Conservation (phyloP, 2,888 invertebrate genomes). For the Lepidocyrtinus sp. region DNA sequence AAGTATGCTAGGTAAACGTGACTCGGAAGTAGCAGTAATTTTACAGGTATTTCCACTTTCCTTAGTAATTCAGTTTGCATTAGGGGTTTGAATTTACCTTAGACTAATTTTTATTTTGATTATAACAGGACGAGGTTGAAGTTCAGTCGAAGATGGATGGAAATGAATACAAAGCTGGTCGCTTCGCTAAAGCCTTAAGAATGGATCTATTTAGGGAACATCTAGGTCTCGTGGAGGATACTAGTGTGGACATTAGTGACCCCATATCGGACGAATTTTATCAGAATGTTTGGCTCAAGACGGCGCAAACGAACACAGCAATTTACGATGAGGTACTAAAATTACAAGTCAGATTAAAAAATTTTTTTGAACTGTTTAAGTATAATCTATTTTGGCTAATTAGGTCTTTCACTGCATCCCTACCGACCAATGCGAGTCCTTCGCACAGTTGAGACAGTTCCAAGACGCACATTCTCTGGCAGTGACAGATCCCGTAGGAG, state of each 20-base stretch:
- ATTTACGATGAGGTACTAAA: constrained; percentile 84
- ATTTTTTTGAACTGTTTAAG: constrained; percentile 14
- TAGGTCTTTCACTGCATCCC: constrained; percentile 93
- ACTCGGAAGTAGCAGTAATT: constrained; percentile 93
- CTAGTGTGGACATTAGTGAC: constrained; percentile 81
- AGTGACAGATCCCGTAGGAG: constrained; percentile 81
- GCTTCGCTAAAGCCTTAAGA: constrained; percentile 88
- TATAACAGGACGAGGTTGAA: constrained; percentile 82
- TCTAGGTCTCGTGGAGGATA: constrained; percentile 80
- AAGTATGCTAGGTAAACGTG: constrained; percentile 93
- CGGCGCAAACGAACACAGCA: constrained; percentile 86
- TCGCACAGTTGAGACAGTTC: constrained; percentile 83
- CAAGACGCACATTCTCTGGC: constrained; percentile 83
- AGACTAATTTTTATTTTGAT: constrained; percentile 2
- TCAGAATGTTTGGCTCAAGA: constrained; percentile 85
- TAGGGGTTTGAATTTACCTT: not conserved
- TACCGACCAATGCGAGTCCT: constrained; percentile 84
- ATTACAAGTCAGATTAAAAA: constrained; percentile 14
- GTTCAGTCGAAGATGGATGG: constrained; percentile 88
- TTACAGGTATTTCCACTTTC: constrained; percentile 78
- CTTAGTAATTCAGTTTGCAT: not conserved
- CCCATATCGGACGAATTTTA: constrained; percentile 88
- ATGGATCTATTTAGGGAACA: constrained; percentile 93
- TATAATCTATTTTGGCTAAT: not conserved
- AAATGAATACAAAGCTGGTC: constrained; percentile 84